phyloP scores from a whole-genome alignment of 1,140 invertebrate species.

The Drosophila tropicalis region DNA sequence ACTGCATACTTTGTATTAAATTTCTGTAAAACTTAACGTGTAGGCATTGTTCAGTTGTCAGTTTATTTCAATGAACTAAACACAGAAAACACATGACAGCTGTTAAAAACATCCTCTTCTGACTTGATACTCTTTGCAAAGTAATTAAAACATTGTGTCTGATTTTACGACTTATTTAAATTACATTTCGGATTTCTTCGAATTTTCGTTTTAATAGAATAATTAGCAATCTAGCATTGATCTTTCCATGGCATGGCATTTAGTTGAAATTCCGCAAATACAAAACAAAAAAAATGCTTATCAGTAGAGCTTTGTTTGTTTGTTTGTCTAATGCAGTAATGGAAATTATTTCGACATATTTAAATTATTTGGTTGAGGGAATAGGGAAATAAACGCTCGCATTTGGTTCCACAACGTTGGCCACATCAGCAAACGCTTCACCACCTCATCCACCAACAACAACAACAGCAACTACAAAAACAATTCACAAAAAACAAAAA shows the following conservation, averaged over 20 bases:
- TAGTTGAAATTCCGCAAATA: not conserved
- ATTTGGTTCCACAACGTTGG: slow-evolving; percentile 49
- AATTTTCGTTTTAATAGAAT: no score
- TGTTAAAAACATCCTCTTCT: no score
- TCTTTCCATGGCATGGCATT: not conserved
- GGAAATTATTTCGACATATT: slow-evolving; percentile 10
- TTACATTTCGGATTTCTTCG: no score
- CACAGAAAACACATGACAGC: no score
- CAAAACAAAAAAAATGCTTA: not conserved
- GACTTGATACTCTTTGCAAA: no score
- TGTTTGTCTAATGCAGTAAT: not conserved
- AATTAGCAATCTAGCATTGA: no score
- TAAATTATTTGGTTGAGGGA: slow-evolving; percentile 7
- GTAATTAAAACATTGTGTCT: no score
- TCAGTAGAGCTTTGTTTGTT: slow-evolving; percentile 8
- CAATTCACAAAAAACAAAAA: slow-evolving; percentile 12
- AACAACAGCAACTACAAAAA: slow-evolving; percentile 1
- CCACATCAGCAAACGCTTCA: slow-evolving; percentile 8
- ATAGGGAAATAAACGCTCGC: slow-evolving; percentile 28
- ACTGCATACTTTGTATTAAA: no score
- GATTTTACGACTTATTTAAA: no score
- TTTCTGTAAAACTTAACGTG: no score
- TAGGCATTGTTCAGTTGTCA: no score
- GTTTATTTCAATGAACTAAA: no score
- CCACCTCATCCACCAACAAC: not conserved